Conservation (phyloP, 2,797 vertebrate genomes). For the Smutsia gigantea region DNA sequence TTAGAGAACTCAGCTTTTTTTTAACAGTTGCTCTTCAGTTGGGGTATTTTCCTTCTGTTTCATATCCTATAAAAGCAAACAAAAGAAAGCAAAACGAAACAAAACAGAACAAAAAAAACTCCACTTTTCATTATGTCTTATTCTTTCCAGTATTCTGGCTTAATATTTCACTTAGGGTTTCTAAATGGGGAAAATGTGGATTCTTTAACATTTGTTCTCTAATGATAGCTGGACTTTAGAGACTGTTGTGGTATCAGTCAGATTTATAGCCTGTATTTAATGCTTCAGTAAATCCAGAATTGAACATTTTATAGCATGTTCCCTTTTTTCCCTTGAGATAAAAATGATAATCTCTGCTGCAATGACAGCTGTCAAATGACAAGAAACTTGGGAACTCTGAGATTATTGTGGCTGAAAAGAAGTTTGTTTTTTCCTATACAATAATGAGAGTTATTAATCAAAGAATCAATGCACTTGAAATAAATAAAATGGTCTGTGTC, state of each 20-base stretch:
- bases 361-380: not conserved
- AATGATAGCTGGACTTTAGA: not conserved
- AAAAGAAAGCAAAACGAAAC: not conserved
- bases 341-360: not conserved
- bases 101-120: not conserved
- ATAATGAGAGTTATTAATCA: not conserved
- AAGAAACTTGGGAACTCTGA: not conserved
- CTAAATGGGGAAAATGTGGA: not conserved
- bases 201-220: not conserved
- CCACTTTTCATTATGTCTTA: not conserved
- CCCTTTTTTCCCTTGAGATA: slow-evolving; percentile 5
- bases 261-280: not conserved
- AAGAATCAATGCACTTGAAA: not conserved
- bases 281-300: slow-evolving; percentile 1
- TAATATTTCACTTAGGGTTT: not conserved
- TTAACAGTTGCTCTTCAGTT: not conserved
- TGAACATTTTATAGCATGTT: not conserved
- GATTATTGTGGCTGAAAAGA: slow-evolving; percentile 9
- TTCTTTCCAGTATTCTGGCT: not conserved
- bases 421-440: not conserved
- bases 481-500: not conserved
- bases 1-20: not conserved
- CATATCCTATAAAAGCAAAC: not conserved
- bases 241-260: not conserved
- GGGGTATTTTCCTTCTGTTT: not conserved